Conservation (phyloP, 2,797 vertebrate genomes). For the Cynopterus sphinx region DNA sequence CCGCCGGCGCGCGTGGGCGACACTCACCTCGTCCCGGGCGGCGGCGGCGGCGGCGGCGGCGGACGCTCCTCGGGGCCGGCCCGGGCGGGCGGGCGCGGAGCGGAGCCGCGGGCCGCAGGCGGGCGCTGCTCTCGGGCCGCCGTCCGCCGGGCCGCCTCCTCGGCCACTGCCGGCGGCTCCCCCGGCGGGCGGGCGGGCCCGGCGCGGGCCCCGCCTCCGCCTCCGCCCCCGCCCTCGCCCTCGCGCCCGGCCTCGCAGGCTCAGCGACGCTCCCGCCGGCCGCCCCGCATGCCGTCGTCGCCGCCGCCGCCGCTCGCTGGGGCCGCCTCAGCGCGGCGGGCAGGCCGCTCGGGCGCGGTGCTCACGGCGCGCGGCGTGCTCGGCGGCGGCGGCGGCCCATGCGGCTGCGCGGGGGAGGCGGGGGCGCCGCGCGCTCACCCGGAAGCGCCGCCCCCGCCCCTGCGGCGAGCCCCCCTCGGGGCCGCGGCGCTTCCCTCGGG, state of each 20-base stretch:
- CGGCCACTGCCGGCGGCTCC: conserved; percentile 68
- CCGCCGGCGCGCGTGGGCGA: neutral
- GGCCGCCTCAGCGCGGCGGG: conserved; percentile 33
- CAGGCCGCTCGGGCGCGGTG: conserved; percentile 53
- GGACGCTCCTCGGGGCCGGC: conserved; percentile 60
- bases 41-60: conserved; percentile 37
- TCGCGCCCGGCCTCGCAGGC: conserved; percentile 53
- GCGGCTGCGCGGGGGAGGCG: conserved; percentile 72
- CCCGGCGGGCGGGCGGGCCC: conserved; percentile 63
- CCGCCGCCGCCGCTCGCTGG: neutral
- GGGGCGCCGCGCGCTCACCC: conserved; percentile 63
- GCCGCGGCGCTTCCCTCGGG: neutral
- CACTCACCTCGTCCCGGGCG: conserved; percentile 62
- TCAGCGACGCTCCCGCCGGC: conserved; percentile 11
- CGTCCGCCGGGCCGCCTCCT: conserved; percentile 65
- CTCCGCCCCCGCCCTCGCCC: conserved; percentile 63
- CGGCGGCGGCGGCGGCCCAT: conserved; percentile 36
- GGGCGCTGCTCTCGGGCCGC: conserved; percentile 57
- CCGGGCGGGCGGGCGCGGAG: conserved; percentile 64
- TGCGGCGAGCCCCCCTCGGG: conserved; percentile 34
- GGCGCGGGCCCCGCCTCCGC: conserved; percentile 71
- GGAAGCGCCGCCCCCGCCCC: conserved; percentile 47
- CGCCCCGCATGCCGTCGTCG: neutral
- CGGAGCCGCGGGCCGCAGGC: conserved; percentile 65
- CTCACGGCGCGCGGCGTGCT: neutral